Evolutionary conservation across 2,888 invertebrate genomes (phyloP), one percentile per base, ranked within the genome.

Genomic region (Saturnia pavonia): DNA sequence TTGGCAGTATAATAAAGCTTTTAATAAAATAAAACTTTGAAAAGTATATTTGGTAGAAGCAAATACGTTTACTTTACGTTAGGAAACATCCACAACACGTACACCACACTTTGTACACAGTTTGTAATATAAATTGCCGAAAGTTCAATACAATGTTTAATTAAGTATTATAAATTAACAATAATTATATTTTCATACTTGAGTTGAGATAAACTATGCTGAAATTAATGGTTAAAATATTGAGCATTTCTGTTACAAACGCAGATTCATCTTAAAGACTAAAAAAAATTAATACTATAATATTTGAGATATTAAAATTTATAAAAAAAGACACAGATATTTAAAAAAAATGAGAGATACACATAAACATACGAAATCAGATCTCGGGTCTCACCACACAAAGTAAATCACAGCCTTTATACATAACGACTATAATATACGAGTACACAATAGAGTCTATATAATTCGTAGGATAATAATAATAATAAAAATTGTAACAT

Each of bases 351-450:
- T n/a, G n/a, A n/a, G n/a, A n/a, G n/a, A 12, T 27, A 60, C 57
- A 57, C 12, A 57, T 25, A 78, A 84, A 78, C 72, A 78, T 82
- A 85, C 81, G 71, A 82, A 84, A 80, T 76, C 78, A 83, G 85
- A 90, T 90, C 88, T 86, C 84, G 81, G 88, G 87, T 89, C 88
- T 82, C 82, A 86, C 83, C 82, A 84, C 83, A 86, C 82, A 90
- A 92, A 91, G 82, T 84, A 90, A 91, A 86, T 93, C 93, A 93
- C 93, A 93, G 93, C 93, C 92, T 85, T 90, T 80, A 89, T 82
- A 88, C 79, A 87, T 87, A 88, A 88, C 82, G 78, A 79, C 82
- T 82, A 81, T 77, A 75, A 74, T 69, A 65, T 51, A 73, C n/a
- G n/a, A n/a, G n/a, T n/a, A n/a, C 70, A 16, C 14, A 60, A 25